These are phyloP conservation scores for Ardeotis arabs DNA, from an alignment of 2,113 vertebrate genomes.

Conservation along the genomic window DNA sequence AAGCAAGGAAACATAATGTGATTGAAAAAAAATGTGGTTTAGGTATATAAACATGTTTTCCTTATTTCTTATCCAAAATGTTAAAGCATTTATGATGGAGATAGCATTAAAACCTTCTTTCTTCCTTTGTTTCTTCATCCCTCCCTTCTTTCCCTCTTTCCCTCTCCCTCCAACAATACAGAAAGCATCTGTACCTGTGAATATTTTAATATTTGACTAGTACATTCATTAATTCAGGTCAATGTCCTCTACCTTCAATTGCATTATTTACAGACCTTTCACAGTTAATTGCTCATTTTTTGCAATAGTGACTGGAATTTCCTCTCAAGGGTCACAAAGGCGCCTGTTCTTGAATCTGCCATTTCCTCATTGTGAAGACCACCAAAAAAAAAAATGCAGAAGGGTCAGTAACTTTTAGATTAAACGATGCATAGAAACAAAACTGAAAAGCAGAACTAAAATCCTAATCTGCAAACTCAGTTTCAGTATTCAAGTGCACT, in stretches of 20 bases:
- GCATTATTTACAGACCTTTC: not conserved
- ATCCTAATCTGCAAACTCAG: not conserved
- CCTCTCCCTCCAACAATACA: too few species aligned
- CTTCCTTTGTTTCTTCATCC: not conserved
- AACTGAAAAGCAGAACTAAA: constrained; percentile 28
- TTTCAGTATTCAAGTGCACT: constrained; percentile 3
- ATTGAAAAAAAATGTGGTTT: not conserved
- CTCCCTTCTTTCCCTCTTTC: not conserved
- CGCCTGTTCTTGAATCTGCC: not conserved
- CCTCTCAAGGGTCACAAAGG: not conserved
- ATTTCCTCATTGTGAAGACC: not conserved
- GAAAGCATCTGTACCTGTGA: not conserved
- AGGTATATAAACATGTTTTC: not conserved
- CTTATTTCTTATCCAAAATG: not conserved
- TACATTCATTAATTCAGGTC: not conserved
- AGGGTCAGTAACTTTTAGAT: not conserved
- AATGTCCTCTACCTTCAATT: not conserved
- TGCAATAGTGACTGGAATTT: not conserved
- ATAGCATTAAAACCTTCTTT: not conserved
- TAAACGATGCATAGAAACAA: not conserved
- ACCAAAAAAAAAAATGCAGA: not conserved
- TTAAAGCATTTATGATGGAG: not conserved
- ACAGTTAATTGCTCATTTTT: not conserved
- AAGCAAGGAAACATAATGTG: not conserved
- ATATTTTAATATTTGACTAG: not conserved